Evolutionary conservation across 2,888 invertebrate species (phyloP).

Genomic region (Silvanus unidentatus): DNA sequence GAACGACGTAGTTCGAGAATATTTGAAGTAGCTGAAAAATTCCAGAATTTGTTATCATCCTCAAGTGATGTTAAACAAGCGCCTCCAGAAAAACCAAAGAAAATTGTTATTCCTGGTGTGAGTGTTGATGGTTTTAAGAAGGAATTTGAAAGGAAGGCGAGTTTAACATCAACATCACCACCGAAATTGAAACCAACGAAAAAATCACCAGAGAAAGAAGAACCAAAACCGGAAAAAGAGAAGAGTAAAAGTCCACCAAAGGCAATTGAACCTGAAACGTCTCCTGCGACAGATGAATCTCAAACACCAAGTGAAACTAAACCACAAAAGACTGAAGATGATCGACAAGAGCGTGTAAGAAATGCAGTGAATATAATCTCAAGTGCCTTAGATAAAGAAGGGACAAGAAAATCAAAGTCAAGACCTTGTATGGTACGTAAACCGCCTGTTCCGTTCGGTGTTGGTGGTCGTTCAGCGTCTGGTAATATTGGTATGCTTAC

Average conservation of each 20-base stretch:
- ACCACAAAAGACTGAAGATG: constrained; percentile 35
- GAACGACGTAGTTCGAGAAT: constrained; percentile 63
- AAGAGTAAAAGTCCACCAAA: constrained; percentile 29
- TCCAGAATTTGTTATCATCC: constrained; percentile 52
- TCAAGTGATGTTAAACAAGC: constrained; percentile 35
- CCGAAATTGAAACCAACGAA: constrained; percentile 38
- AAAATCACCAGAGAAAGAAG: constrained; percentile 31
- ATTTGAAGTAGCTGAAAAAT: constrained; percentile 65
- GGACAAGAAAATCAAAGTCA: constrained; percentile 45
- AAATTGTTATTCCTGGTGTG: constrained; percentile 72
- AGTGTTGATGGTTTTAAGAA: constrained; percentile 83
- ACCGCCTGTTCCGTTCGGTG: constrained; percentile 62
- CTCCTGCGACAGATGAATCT: constrained; percentile 22
- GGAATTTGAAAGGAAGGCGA: constrained; percentile 77
- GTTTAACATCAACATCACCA: constrained; percentile 48
- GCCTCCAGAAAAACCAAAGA: constrained; percentile 61
- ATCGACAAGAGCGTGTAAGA: constrained; percentile 54
- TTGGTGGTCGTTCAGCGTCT: constrained; percentile 52
- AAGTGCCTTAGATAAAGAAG: constrained; percentile 55
- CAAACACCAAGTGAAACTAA: constrained; percentile 14
- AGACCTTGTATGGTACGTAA: constrained; percentile 49
- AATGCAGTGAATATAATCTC: constrained; percentile 69
- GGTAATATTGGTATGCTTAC: constrained; percentile 47
- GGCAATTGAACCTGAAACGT: constrained; percentile 18
- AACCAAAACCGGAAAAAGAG: constrained; percentile 29